Evolutionary conservation across 30 jellyfish, hydroid and myxozoan genomes (phyloP).

Genomic region (Aurelia coerulea): DNA sequence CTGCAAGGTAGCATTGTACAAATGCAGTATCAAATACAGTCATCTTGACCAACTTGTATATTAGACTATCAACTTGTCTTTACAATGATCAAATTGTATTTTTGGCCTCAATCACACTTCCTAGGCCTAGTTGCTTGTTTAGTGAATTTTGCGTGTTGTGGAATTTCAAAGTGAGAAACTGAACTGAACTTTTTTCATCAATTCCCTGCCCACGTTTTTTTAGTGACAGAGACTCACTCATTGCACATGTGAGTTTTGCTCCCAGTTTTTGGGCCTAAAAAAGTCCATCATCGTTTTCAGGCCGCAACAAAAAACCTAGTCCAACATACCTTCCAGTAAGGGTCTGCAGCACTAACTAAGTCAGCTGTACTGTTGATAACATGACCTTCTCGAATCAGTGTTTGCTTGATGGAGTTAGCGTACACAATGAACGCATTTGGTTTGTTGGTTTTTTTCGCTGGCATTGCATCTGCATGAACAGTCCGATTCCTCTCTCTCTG

Average conservation of each 20-base stretch:
- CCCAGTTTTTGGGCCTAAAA: background rate
- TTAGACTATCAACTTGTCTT: too few relatives aligned
- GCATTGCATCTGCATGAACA: constrained; percentile 33
- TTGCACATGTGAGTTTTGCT: background rate
- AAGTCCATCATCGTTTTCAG: background rate
- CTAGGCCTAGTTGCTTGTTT: too few relatives aligned
- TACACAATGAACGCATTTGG: constrained; percentile 83
- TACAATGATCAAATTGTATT: too few relatives aligned
- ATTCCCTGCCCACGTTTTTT: too few relatives aligned
- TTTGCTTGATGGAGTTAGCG: constrained; percentile 78
- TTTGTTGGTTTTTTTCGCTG: constrained; percentile 47
- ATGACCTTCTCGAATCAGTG: constrained; percentile 84
- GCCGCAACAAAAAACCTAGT: background rate
- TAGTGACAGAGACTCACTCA: background rate
- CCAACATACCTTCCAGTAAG: constrained; percentile 84
- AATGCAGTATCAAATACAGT: too few relatives aligned
- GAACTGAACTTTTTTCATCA: too few relatives aligned
- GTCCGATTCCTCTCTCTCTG: too few relatives aligned
- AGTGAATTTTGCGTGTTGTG: too few relatives aligned
- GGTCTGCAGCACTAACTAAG: constrained; percentile 85
- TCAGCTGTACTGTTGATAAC: constrained; percentile 61
- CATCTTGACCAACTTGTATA: too few relatives aligned
- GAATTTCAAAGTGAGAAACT: too few relatives aligned
- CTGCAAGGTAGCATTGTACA: too few relatives aligned
- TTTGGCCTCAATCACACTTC: too few relatives aligned